Evolutionary conservation across 2,113 vertebrate species (phyloP).

Genomic region (Ciconia boyciana): DNA sequence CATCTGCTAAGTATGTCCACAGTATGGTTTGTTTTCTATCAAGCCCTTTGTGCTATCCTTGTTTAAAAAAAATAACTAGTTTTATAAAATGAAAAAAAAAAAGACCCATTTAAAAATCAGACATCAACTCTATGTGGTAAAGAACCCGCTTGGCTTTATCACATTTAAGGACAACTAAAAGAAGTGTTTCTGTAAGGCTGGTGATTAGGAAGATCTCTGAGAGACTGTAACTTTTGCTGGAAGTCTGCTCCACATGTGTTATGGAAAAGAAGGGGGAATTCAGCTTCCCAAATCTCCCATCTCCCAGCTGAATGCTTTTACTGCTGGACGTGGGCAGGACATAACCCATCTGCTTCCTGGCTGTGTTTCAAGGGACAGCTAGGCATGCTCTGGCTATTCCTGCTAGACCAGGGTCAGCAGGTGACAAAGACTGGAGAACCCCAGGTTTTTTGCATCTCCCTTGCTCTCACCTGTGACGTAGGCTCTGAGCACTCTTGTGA

Average conservation of each 20-base stretch:
- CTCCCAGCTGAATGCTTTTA: not conserved
- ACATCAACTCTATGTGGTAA: not conserved
- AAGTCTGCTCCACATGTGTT: not conserved
- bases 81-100: not conserved
- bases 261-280: not conserved
- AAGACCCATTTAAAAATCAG: not conserved
- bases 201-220: not conserved
- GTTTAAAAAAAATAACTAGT: not conserved
- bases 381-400: not conserved
- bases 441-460: not conserved
- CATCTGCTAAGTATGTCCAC: not conserved
- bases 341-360: not conserved
- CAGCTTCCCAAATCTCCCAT: not conserved
- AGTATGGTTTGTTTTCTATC: not conserved
- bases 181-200: not conserved
- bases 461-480: not conserved
- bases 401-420: not conserved
- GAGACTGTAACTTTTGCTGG: not conserved
- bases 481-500: not conserved
- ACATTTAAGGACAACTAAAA: not conserved
- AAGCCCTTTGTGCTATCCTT: not conserved
- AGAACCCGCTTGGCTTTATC: not conserved
- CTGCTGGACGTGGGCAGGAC: fast-evolving
- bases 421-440: not conserved
- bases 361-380: not conserved